These are phyloP conservation scores for Bombus terrestris DNA, from an alignment of 1,140 invertebrate genomes.

Conservation along the genomic window DNA sequence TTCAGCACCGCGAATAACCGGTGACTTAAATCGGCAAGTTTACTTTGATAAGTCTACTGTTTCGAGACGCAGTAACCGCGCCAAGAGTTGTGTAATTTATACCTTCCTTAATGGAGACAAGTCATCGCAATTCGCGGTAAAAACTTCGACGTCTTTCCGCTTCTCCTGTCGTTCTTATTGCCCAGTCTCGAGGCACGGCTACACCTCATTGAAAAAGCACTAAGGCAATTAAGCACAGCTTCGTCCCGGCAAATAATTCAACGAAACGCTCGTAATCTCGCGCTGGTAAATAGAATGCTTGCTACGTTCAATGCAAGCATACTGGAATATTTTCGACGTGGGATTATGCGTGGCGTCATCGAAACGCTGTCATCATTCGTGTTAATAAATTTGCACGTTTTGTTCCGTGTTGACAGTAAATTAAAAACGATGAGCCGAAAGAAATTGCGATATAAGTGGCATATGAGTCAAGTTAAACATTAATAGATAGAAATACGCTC, in stretches of 20 bases:
- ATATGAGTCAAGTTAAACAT: no score
- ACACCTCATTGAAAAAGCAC: constrained; percentile 29
- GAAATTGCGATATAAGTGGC: no score
- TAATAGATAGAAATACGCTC: no score
- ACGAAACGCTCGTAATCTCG: constrained; percentile 1
- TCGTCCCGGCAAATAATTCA: constrained; percentile 16
- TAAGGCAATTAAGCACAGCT: constrained; percentile 40
- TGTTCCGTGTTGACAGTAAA: not conserved
- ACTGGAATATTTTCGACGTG: not conserved
- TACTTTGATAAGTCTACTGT: constrained; percentile 38
- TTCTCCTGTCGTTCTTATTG: constrained; percentile 4
- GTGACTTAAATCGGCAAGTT: constrained; percentile 37
- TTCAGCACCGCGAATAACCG: constrained; percentile 26
- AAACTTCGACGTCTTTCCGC: constrained; percentile 55
- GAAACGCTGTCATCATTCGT: not conserved
- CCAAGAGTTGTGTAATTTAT: constrained; percentile 59
- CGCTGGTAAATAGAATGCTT: not conserved
- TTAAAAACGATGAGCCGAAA: not conserved
- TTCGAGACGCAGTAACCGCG: constrained; percentile 10
- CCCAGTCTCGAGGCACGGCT: not conserved
- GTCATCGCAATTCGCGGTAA: constrained; percentile 57
- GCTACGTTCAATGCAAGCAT: not conserved
- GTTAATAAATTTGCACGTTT: constrained; percentile 19
- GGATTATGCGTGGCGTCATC: not conserved
- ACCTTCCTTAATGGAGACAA: constrained; percentile 58